Conservation (phyloP, 2,797 vertebrate species). For the Ambastaia sidthimunki region DNA sequence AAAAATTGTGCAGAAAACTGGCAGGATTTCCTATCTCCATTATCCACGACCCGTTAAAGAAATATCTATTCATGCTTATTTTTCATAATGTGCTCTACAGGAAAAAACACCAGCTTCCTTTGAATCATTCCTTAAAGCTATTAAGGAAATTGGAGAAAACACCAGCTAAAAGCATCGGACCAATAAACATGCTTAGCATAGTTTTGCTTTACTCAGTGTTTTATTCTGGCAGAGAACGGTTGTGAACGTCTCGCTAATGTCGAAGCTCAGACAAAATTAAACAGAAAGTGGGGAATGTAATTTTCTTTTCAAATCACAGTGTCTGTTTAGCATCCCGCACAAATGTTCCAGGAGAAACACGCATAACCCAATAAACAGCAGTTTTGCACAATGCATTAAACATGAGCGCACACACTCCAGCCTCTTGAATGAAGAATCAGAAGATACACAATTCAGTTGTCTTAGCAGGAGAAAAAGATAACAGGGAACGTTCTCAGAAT, state of each 20-base stretch:
- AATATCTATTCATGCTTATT: too few relatives aligned
- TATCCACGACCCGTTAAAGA: too few relatives aligned
- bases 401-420: constrained; percentile 18
- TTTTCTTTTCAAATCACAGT: constrained; percentile 49
- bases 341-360: constrained; percentile 40
- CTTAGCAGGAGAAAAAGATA: constrained; percentile 10
- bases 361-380: constrained; percentile 48
- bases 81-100: background rate
- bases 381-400: constrained; percentile 41
- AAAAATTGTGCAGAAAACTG: too few relatives aligned
- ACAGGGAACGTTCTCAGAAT: too few relatives aligned
- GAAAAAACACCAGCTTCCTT: background rate
- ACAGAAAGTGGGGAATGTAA: constrained; percentile 29
- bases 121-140: background rate
- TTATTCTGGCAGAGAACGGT: background rate
- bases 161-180: background rate
- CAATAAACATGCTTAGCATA: background rate
- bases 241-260: constrained; percentile 19
- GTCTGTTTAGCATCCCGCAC: constrained; percentile 41
- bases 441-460: background rate
- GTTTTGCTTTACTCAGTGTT: constrained; percentile 18
- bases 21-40: too few relatives aligned
- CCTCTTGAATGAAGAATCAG: constrained; percentile 7
- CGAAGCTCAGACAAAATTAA: constrained; percentile 31
- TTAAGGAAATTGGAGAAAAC: too few relatives aligned